Percentiles rank a stretch among this genome's conserved stretches.
These are phyloP conservation scores for Campylomormyrus numenius DNA, from an alignment of 2,113 vertebrate species.

Conservation along the genomic window DNA sequence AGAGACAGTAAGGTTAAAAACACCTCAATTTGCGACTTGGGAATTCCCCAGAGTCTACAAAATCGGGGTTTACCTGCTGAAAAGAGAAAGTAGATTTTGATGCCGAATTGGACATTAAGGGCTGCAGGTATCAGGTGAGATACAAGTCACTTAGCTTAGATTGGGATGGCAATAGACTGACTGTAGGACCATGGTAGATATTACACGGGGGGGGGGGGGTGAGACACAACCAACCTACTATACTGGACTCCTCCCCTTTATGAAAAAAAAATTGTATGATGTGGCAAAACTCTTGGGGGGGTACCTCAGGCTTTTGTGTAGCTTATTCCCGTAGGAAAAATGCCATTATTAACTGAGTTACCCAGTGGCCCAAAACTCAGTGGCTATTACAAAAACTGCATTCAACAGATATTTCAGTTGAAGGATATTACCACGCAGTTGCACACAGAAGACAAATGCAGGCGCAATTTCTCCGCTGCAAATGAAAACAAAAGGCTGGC, in stretches of 20 bases:
- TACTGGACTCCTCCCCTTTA: background rate
- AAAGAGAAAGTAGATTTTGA: background rate
- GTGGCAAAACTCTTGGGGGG: background rate
- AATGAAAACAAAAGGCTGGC: background rate
- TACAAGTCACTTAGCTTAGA: background rate
- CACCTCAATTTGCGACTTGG: background rate
- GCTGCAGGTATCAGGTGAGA: background rate
- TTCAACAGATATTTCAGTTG: background rate
- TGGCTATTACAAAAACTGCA: background rate
- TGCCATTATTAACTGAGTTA: background rate
- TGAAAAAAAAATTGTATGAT: background rate
- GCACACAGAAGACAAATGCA: background rate
- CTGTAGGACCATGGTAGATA: background rate
- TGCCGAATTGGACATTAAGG: background rate
- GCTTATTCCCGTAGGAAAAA: background rate
- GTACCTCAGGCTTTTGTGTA: background rate
- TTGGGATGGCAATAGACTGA: background rate
- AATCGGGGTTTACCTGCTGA: background rate
- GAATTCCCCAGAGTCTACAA: background rate
- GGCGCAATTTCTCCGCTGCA: background rate
- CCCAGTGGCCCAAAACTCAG: background rate
- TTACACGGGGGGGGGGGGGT: background rate
- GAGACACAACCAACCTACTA: background rate
- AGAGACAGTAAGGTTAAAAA: background rate
- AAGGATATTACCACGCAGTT: background rate